Conservation (phyloP, 2,797 vertebrate species). For the Pseudochromis fuscus region DNA sequence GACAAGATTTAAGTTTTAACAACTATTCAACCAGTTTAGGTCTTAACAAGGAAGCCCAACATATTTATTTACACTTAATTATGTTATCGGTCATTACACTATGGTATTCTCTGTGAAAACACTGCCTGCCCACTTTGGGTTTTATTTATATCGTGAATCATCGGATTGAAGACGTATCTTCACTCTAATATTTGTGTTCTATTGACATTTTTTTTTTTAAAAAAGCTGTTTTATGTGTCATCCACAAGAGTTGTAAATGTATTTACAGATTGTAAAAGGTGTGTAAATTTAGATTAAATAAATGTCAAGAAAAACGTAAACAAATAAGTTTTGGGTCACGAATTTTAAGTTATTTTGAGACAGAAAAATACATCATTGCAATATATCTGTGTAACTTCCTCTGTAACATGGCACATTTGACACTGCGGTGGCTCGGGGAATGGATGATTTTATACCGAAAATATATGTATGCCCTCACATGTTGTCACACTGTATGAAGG, state of each 20-base stretch:
- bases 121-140: slow-evolving; percentile 7
- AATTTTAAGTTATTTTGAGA: not conserved
- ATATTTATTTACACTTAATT: slow-evolving; percentile 23
- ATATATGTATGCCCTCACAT: slow-evolving; percentile 1
- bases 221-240: not conserved
- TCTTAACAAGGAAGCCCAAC: slow-evolving; percentile 13
- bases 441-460: not conserved
- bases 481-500: not conserved
- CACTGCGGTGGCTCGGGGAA: not conserved
- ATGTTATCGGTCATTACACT: slow-evolving; percentile 23
- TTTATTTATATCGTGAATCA: slow-evolving; percentile 50
- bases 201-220: slow-evolving; percentile 2
- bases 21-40: not conserved
- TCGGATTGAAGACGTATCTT: slow-evolving; percentile 15
- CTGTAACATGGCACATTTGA: not conserved
- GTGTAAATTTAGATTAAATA: not conserved
- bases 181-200: slow-evolving; percentile 19
- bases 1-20: not conserved
- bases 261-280: not conserved
- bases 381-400: not conserved
- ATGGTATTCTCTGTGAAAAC: slow-evolving; percentile 31
- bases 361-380: not conserved
- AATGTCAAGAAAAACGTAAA: not conserved
- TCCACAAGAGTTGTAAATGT: not conserved
- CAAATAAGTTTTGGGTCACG: too few species aligned